Base-by-base conservation (phyloP, 2,797 vertebrate genomes). In the Cynodonichthys magdalenae region DNA sequence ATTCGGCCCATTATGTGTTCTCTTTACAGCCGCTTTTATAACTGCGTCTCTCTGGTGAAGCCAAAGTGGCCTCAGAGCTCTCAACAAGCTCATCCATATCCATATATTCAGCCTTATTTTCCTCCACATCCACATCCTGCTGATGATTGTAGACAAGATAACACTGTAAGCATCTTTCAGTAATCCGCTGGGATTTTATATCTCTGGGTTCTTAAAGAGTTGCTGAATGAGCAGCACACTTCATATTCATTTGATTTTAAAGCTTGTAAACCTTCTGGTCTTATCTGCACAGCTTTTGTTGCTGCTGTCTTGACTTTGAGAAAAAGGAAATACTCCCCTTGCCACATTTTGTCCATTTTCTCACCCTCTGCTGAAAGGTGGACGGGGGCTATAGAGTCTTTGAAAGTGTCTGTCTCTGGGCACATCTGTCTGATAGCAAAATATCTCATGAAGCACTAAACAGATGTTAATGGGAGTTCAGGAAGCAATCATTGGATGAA, bases 1-100 rank as follows among this genome's bases (percentile, higher is more conserved):
- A 12, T 63, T 69, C 42, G 46, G 28, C 52, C 54, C 59, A 53
- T 71, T 69, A 60, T 36, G 18, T 59, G 28, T 53, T 73, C 53
- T 51, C 48, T 72, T 71, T 4, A 9, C 66, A 71, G 80, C 19
- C 58, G 52, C 78, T 80, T 80, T 15, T 34, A 18, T 53, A 69
- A 77, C 53, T 51, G 31, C 31, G 58, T 69, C 46, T 55, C 41
- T 10, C 27, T 48, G 57, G 20, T 50, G 17, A 53, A 53, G 29
- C 36, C 9, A 58, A 48, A 63, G 28, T 27, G 3, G 45, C 34
- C 61, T 79, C 31, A 39, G 64, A 66, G 60, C 59, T 62, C 49
- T 34, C 47, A 24, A 41, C 20, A 54, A 36, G 15, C 53, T 51
- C 14, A 0, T 36, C 20, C 36, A 9, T 77, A 20, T 59, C 53